Evolutionary conservation across 2,888 invertebrate species (phyloP).

Genomic region (Paralinhomoeus sp.): DNA sequence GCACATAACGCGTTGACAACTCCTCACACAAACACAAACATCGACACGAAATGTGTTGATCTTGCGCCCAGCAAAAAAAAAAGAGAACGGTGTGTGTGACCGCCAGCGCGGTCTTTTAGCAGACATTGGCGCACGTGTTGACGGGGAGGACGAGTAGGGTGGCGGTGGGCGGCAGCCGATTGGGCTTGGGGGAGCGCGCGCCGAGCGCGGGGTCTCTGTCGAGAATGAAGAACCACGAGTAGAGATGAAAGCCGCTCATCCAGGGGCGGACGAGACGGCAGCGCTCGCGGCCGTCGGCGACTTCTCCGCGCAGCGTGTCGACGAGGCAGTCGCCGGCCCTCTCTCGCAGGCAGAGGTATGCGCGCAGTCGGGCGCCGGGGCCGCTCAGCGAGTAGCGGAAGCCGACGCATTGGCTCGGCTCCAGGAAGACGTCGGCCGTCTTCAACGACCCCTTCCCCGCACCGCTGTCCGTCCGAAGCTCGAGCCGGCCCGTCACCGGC

Average conservation of each 20-base stretch:
- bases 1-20: no score
- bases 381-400: constrained; percentile 11
- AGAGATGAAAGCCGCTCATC: constrained; percentile 5
- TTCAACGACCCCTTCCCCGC: constrained; percentile 9
- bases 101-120: no score
- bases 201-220: not conserved
- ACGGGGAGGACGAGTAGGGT: no score
- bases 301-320: not conserved
- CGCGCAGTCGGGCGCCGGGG: not conserved
- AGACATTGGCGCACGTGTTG: no score
- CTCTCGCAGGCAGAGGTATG: not conserved
- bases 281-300: constrained; percentile 5
- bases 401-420: constrained; percentile 16
- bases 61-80: no score
- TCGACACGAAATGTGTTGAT: no score
- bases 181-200: no score
- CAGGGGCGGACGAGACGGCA: constrained; percentile 7
- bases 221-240: constrained; percentile 7
- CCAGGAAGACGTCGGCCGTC: constrained; percentile 14
- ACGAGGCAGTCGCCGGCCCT: not conserved
- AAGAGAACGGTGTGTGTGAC: no score
- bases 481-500: not conserved
- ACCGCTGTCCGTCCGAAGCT: not conserved
- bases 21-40: no score
- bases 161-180: no score